phyloP scores from a whole-genome alignment of 1,140 invertebrate species.

The Amphibalanus amphitrite region DNA sequence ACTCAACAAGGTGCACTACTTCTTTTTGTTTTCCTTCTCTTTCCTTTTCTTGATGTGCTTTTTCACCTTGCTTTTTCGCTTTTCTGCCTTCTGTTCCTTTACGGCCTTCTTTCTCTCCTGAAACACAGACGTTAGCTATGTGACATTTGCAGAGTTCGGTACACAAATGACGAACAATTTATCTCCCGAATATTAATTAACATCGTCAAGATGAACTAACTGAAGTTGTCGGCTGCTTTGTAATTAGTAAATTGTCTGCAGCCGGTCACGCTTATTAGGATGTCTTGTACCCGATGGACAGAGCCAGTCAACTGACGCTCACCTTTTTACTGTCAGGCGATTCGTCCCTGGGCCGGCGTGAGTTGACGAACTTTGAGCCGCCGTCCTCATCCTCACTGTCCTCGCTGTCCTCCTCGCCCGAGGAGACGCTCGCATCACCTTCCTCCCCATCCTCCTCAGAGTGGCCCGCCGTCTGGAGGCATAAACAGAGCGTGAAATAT shows the following conservation, averaged over 20 bases:
- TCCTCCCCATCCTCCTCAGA: constrained; percentile 20
- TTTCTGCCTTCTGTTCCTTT: constrained; percentile 76
- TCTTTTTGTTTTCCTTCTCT: constrained; percentile 36
- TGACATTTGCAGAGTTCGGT: no score
- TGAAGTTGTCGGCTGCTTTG: no score
- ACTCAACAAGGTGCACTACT: no score
- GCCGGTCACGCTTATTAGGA: no score
- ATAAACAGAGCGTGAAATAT: no score
- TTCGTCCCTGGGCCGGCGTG: constrained; percentile 62
- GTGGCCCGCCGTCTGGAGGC: constrained; percentile 14
- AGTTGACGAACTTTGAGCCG: constrained; percentile 43
- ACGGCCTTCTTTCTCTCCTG: constrained; percentile 38
- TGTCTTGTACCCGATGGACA: no score
- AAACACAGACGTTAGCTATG: no score
- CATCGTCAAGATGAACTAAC: no score
- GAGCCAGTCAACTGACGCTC: constrained; percentile 7
- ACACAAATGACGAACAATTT: no score
- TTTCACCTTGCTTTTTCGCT: constrained; percentile 77
- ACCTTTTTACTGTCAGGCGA: constrained; percentile 68
- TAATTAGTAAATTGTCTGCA: no score
- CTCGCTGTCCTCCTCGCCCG: constrained; percentile 28
- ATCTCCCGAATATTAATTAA: no score
- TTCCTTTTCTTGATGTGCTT: constrained; percentile 90
- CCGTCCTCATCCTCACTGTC: constrained; percentile 30
- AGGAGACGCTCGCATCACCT: constrained; percentile 21